Evolutionary conservation across 2,797 vertebrate species (phyloP), one percentile per base, ranked within the genome.

Genomic region (Typhlichthys eigenmanni): DNA sequence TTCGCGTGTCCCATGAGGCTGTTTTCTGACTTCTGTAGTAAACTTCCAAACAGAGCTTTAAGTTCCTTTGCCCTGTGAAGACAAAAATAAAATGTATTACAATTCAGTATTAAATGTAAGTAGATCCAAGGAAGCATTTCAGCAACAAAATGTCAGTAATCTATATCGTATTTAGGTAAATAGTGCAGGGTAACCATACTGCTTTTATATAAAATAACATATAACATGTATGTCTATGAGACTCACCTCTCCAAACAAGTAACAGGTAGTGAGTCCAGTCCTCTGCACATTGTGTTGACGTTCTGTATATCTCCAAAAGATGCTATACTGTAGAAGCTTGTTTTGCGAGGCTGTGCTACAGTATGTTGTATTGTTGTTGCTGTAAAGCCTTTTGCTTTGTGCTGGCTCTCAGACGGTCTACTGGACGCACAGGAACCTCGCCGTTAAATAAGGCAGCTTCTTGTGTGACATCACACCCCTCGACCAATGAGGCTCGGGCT

Each of bases 171-270:
- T 47, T 24, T 13, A 24, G 24, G 24, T 24, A 19, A 48, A 59
- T 13, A 24, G 5, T 13, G n/a, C 16, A 47, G 17, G 8, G 45
- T 17, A 47, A 5, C 1, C 2, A 24, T 24, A 24, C 24, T 24
- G 24, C 24, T 24, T 24, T 24, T 24, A 3, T 24, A 24, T 24
- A 24, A 24, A 24, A 24, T 24, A 24, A 24, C 24, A 0, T 24
- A 24, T 24, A 24, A 24, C 24, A 24, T 24, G 24, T 3, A 24
- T 1, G 3, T 12, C n/a, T 0, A 10, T 14, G 7, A 9, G 6
- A 70, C 93, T 88, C 87, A 98, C 95, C 95, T 96, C 84, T 97
- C 95, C 83, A 96, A 87, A 86, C 95, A 96, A 70, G 89, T 80
- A 80, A 85, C 78, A 47, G 95, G 94, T 67, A 96, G 90, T 0